These are phyloP conservation scores for Marisa cornuarietis DNA, from an alignment of 1,140 invertebrate genomes.

Conservation along the genomic window DNA sequence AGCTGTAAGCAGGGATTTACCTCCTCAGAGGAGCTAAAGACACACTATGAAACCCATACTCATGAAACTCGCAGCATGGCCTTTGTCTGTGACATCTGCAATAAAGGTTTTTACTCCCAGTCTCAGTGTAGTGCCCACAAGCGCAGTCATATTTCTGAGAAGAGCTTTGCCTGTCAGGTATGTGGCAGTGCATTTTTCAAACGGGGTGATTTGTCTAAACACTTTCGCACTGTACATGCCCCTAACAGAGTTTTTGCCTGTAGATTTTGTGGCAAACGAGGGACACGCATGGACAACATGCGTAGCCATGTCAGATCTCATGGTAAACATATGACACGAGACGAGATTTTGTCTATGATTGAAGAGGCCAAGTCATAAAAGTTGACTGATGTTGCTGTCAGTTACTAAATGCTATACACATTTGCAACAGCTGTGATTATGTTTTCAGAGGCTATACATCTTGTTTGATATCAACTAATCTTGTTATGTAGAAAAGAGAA, in stretches of 20 bases:
- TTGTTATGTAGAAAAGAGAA: no score
- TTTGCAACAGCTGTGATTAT: no score
- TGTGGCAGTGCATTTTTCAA: slow-evolving; percentile 67
- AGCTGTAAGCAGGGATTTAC: slow-evolving; percentile 32
- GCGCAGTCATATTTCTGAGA: slow-evolving; percentile 68
- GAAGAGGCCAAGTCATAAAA: slow-evolving; percentile 26
- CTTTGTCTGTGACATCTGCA: slow-evolving; percentile 69
- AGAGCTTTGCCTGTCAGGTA: slow-evolving; percentile 69
- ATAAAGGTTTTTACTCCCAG: slow-evolving; percentile 72
- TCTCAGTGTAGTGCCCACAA: slow-evolving; percentile 70
- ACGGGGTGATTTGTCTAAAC: slow-evolving; percentile 62
- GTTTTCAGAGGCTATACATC: no score
- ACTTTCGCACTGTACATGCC: slow-evolving; percentile 59
- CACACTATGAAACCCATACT: slow-evolving; percentile 31
- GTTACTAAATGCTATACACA: no score
- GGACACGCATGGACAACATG: slow-evolving; percentile 68
- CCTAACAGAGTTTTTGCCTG: slow-evolving; percentile 56
- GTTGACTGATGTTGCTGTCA: no score
- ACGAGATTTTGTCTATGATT: slow-evolving; percentile 36
- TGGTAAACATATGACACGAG: slow-evolving; percentile 38
- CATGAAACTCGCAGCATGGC: slow-evolving; percentile 25
- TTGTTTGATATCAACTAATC: no score
- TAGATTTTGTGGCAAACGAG: slow-evolving; percentile 66
- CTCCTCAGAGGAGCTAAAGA: slow-evolving; percentile 22
- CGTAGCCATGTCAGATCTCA: slow-evolving; percentile 68